Conservation (phyloP, 2,888 invertebrate species). For the Thumatha senex region DNA sequence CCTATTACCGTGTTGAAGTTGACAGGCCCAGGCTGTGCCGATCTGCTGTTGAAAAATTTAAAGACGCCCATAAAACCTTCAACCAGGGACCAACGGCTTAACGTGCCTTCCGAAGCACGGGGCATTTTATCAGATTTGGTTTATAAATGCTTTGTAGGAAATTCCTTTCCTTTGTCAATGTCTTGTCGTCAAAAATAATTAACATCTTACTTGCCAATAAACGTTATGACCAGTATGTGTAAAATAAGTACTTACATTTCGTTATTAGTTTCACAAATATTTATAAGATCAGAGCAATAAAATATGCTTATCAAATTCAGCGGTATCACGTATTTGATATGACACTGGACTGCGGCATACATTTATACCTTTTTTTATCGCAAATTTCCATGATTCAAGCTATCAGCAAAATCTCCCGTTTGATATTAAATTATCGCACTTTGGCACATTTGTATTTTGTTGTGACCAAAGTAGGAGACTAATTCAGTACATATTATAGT, state of each 20-base stretch:
- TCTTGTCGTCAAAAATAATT: background rate
- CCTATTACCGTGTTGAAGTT: no score
- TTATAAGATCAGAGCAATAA: constrained; percentile 1
- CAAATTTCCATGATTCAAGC: constrained; percentile 18
- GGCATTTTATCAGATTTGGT: no score
- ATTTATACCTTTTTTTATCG: constrained; percentile 50
- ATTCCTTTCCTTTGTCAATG: no score
- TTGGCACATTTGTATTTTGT: constrained; percentile 5
- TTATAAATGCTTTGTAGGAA: no score
- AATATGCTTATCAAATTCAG: constrained; percentile 14
- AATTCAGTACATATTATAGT: background rate
- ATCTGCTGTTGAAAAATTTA: no score
- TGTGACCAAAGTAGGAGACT: background rate
- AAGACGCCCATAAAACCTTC: no score
- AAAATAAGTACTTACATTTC: background rate
- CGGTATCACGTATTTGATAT: constrained; percentile 21
- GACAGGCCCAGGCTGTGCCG: no score
- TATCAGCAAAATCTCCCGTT: constrained; percentile 23
- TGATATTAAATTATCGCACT: constrained; percentile 25
- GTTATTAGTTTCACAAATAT: background rate
- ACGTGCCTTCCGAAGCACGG: no score
- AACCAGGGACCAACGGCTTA: no score
- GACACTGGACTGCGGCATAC: constrained; percentile 12
- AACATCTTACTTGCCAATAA: no score
- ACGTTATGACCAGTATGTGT: no score